phyloP scores from a whole-genome alignment of 2,888 invertebrate genomes.

The Lasioglossum leucozonium region DNA sequence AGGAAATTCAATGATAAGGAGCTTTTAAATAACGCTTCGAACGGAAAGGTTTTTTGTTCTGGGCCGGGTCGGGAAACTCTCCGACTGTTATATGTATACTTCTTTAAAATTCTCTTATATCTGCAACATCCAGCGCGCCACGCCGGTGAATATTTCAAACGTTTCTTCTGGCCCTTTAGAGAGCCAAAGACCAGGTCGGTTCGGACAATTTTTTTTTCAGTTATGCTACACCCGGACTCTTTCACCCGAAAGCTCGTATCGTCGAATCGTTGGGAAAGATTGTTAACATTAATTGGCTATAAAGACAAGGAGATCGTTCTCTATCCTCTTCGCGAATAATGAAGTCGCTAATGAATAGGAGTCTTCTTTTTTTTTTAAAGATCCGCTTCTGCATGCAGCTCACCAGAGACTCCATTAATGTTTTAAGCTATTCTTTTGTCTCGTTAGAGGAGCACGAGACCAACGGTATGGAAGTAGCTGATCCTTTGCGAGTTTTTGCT shows the following conservation, averaged over 20 bases:
- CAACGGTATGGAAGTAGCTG: not conserved
- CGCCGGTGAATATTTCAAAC: conserved; percentile 48
- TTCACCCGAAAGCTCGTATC: not conserved
- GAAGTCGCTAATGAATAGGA: not conserved
- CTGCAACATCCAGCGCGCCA: conserved; percentile 30
- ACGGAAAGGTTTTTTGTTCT: conserved; percentile 21
- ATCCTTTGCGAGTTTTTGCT: not conserved
- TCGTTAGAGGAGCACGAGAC: not conserved
- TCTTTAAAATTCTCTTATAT: conserved; percentile 38
- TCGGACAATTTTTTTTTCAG: conserved; percentile 1
- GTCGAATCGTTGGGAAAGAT: not conserved
- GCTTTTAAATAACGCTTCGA: conserved; percentile 36
- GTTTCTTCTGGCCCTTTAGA: conserved; percentile 17
- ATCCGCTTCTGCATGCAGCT: not conserved
- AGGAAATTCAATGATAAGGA: conserved; percentile 35
- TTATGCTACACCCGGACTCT: not conserved
- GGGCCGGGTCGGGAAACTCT: conserved; percentile 43
- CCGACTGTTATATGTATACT: conserved; percentile 29
- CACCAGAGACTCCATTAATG: conserved; percentile 2
- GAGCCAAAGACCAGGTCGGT: conserved; percentile 7
- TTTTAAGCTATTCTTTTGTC: conserved; percentile 23
- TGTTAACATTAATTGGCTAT: conserved; percentile 1
- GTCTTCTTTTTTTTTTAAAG: not conserved
- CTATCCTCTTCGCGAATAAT: not conserved
- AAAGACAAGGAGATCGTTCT: not conserved